Evolutionary conservation across 2,888 invertebrate genomes (phyloP), one percentile per base, ranked within the genome.

Genomic region (Andrena bucephala): DNA sequence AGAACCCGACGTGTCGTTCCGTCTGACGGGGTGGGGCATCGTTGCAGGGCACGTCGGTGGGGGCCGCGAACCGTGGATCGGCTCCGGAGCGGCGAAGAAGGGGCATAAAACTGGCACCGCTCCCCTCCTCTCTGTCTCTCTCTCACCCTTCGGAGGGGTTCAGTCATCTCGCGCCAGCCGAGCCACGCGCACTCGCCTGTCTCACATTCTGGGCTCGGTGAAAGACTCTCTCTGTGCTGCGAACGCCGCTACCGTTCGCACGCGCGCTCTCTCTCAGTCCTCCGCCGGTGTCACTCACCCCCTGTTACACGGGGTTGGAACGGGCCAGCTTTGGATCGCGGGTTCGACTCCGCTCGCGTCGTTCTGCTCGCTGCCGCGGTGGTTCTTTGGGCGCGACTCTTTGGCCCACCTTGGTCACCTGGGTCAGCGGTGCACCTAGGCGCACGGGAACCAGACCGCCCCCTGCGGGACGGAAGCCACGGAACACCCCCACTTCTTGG

Each of bases 151-250:
- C 74, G 75, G 84, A 85, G 91, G 91, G 90, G 91, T 91, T 94
- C 93, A 94, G 94, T 94, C 92, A 92, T 91, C 92, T 93, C 93
- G 93, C 93, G 93, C 91, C 92, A 89, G 92, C 88, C 94, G 93
- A 92, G 92, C 89, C 90, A 91, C 91, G 92, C 91, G 91, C 91
- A 89, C 84, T 87, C 82, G 81, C 73, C 50, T 80, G 73, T 52
- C 82, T 82, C 50, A 77, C 66, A 77, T 77, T 81, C 87, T 76
- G 66, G 84, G 79, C 87, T 85, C 85, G 87, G 81, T 82, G 87
- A 82, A 87, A 83, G 79, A 84, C 77, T 75, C 80, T 81, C 83
- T 70, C 52, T 31, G 42, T 42, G 71, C 36, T 63, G 31, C 76
- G 79, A 33, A 48, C 74, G 65, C 36, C 36, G 67, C 48, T 27